phyloP scores from a whole-genome alignment of 64 coral and sea anemone species.

The Stichodactyla mertensii region DNA sequence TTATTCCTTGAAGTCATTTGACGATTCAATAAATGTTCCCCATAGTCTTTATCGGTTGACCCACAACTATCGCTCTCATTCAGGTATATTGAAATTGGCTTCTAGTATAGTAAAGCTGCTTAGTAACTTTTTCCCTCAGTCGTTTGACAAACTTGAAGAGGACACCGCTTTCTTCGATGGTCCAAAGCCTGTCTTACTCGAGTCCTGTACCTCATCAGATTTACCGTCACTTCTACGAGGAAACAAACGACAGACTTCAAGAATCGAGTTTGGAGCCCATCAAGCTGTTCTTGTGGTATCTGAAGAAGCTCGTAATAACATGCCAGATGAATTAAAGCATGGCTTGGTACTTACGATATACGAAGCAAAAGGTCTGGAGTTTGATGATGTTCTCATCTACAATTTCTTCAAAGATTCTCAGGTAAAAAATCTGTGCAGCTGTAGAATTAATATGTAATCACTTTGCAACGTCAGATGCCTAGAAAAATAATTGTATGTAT shows the following conservation, averaged over 20 bases:
- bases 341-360: slow-evolving; percentile 46
- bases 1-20: slow-evolving; percentile 45
- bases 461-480: neutral
- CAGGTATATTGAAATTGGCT: slow-evolving; percentile 78
- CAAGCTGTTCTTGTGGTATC: slow-evolving; percentile 18
- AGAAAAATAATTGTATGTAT: neutral
- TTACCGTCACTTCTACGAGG: slow-evolving; percentile 33
- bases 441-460: neutral
- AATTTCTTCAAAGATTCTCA: slow-evolving; percentile 72
- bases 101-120: slow-evolving; percentile 78
- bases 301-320: slow-evolving; percentile 28
- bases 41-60: slow-evolving; percentile 70
- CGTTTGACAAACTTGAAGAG: slow-evolving; percentile 78
- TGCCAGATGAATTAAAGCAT: slow-evolving; percentile 56
- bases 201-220: slow-evolving; percentile 44
- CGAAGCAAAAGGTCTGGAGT: slow-evolving; percentile 59
- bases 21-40: slow-evolving; percentile 54
- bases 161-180: slow-evolving; percentile 90
- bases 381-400: slow-evolving; percentile 62
- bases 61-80: slow-evolving; percentile 95
- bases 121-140: slow-evolving; percentile 76
- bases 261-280: slow-evolving; percentile 59
- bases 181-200: slow-evolving; percentile 28
- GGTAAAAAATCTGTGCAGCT: neutral
- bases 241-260: slow-evolving; percentile 38